phyloP scores from a whole-genome alignment of 2,113 vertebrate species.

The Mellivora capensis region DNA sequence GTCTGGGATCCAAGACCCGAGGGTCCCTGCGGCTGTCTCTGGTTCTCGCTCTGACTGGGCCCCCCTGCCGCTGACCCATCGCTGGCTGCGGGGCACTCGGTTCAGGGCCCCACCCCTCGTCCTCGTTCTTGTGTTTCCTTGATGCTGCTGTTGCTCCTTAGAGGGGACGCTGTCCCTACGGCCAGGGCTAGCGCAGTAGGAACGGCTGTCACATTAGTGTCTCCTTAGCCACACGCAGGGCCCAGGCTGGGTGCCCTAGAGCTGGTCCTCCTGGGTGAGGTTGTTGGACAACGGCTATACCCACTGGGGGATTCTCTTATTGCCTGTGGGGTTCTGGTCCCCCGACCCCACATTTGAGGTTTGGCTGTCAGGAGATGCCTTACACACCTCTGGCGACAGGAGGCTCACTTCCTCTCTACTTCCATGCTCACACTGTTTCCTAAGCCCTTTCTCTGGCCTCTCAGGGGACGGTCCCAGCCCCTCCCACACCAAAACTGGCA shows the following conservation, averaged over 20 bases:
- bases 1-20: neutral
- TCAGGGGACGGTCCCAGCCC: fast-evolving
- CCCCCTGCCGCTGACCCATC: fast-evolving
- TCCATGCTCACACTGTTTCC: neutral
- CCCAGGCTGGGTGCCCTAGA: fast-evolving
- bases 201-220: fast-evolving
- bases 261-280: neutral
- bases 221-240: fast-evolving
- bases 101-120: neutral
- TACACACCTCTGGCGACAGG: neutral
- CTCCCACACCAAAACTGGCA: no score
- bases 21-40: neutral
- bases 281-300: no score
- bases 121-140: fast-evolving
- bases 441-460: neutral
- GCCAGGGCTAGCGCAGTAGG: fast-evolving
- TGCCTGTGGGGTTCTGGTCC: neutral
- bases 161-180: fast-evolving
- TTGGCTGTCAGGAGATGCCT: neutral
- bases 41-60: neutral
- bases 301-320: neutral
- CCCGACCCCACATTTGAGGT: neutral
- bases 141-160: fast-evolving
- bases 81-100: no score
- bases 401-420: fast-evolving